Base-by-base conservation (phyloP, 2,797 vertebrate species). In the Mallotus villosus region DNA sequence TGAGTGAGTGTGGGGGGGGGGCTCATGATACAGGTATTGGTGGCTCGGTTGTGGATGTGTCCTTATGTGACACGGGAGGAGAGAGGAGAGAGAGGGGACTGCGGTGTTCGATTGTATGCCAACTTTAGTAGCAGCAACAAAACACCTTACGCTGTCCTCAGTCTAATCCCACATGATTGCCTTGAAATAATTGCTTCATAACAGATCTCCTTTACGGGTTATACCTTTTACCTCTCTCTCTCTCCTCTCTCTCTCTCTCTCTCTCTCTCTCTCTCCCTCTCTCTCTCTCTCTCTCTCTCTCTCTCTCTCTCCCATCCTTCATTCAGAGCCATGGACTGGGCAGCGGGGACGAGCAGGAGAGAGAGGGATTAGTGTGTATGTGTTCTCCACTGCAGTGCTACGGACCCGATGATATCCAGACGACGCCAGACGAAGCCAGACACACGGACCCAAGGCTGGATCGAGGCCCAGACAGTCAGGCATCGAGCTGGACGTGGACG, bases 391-490 rank as follows among this genome's bases (percentile, higher is more conserved):
- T 92, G 91, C 89, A 91, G 90, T 92, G 91, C 91, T 91, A 90
- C 90, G 89, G 90, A 90, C 88, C 91, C 90, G 90, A 88, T 91
- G 90, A 91, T 89, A 88, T 88, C 86, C 90, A 91, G 90, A 89
- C 91, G 90, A 90, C 90, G 86, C 85, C 84, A 88, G 89, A 89
- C 91, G 90, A 90, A 90, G 86, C 85, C 84, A 88, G 89, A 88
- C 89, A 90, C 88, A 85, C 88, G 85, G 85, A 84, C 90, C 9
- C 4, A 17, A 90, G 87, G 90, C 70, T 57, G 51, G 86, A 90
- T 90, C 89, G 86, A 84, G 75, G 88, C 86, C 89, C 85, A 83
- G 82, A 84, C 25, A 88, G 81, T 84, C 82, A 78, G 29, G 46
- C 22, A 25, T 21, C 49, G 27, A 6, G 25, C 65, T 53, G 72